Evolutionary conservation across 2,888 invertebrate genomes (phyloP), one percentile per base, ranked within the genome.

Genomic region (Thysanoteuthis rhombus): DNA sequence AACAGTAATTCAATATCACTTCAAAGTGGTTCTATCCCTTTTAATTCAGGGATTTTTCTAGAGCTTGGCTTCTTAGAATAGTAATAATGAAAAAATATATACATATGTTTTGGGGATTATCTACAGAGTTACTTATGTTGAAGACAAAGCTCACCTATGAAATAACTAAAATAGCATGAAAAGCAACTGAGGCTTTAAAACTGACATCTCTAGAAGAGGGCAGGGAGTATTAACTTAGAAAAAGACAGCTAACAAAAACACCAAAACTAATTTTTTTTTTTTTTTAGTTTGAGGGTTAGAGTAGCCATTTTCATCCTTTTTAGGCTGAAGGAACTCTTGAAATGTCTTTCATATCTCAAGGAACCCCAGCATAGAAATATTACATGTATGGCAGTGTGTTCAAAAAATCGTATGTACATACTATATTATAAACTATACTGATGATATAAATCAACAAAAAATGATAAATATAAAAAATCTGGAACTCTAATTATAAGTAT

Each of bases 111-210:
- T 1, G 75, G n/a, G 75, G 75, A 75, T 75, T 75, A 75, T n/a
- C 75, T 75, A n/a, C 4, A 75, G 75, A 75, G n/a, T 36, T 75
- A n/a, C n/a, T 75, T 75, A n/a, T n/a, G 36, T 36, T 75, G n/a
- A 75, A n/a, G 36, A 75, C n/a, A 25, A 75, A 75, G 19, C n/a
- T 16, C 58, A 58, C 28, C 28, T n/a, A 75, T 75, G 75, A 75
- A 75, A 75, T 75, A 5, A 75, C 75, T n/a, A 75, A 75, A 75
- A 75, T n/a, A 36, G 75, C 40, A 92, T 28, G 42, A 42, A 47
- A 47, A n/a, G 36, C 47, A 92, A 47, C 40, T 22, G 25, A 92
- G 45, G 45, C 92, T 36, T 92, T 92, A 92, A 47, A 92, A 92
- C n/a, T 92, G 92, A 92, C n/a, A 47, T 45, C n/a, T 92, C 39